phyloP scores from a whole-genome alignment of 2,888 invertebrate species.

The Dynastes tityus region DNA sequence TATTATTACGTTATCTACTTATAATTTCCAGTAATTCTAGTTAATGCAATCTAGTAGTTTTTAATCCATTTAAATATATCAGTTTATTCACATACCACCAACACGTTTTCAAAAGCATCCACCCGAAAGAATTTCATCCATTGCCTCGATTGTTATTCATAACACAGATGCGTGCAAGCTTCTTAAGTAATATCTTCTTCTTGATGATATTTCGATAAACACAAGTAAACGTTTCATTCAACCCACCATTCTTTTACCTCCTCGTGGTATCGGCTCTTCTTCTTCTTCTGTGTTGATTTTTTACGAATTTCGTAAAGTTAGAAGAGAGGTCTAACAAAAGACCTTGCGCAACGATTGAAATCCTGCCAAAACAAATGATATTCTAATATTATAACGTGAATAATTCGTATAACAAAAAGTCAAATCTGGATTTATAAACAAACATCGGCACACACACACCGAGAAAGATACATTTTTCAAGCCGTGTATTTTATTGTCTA shows the following conservation, averaged over 20 bases:
- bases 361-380: conserved; percentile 50
- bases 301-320: conserved; percentile 43
- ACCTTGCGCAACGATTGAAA: conserved; percentile 49
- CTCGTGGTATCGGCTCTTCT: conserved; percentile 32
- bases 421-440: conserved; percentile 48
- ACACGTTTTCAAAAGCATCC: not conserved
- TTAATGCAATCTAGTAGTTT: too few relatives aligned
- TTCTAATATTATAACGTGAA: conserved; percentile 48
- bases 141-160: conserved; percentile 39
- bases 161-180: conserved; percentile 46
- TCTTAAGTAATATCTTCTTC: conserved; percentile 47
- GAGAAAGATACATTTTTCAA: conserved; percentile 37
- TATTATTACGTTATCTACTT: too few relatives aligned
- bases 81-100: too few relatives aligned
- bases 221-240: conserved; percentile 47
- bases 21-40: too few relatives aligned
- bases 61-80: too few relatives aligned
- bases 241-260: conserved; percentile 41
- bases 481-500: conserved; percentile 28
- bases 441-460: conserved; percentile 29
- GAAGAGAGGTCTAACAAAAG: conserved; percentile 37
- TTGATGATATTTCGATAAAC: conserved; percentile 46
- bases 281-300: conserved; percentile 27
- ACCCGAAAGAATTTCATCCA: conserved; percentile 37
- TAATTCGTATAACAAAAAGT: conserved; percentile 47